Percentiles rank a stretch among this genome's conserved stretches.
phyloP scores from a whole-genome alignment of 2,797 vertebrate species.

The Malacoctenus gilli region DNA sequence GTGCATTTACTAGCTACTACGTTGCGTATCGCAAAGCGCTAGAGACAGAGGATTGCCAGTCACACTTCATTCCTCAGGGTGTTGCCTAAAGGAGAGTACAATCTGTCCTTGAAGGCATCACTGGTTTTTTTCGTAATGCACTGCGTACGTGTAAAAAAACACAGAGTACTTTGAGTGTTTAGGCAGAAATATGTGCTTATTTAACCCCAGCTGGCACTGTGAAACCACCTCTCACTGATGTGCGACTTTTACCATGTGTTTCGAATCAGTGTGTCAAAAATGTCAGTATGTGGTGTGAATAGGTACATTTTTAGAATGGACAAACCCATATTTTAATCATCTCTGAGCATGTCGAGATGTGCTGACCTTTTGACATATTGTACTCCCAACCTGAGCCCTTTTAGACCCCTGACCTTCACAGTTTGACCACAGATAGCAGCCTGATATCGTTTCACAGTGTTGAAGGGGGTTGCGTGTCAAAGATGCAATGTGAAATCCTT shows the following conservation, averaged over 20 bases:
- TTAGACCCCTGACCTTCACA: neutral
- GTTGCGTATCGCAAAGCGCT: too few species aligned
- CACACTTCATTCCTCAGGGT: too few species aligned
- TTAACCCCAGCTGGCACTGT: constrained; percentile 33
- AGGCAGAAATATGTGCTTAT: constrained; percentile 53
- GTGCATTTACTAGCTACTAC: too few species aligned
- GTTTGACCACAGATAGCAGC: too few species aligned
- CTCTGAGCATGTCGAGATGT: neutral
- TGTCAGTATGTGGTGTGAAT: constrained; percentile 20
- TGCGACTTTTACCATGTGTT: constrained; percentile 51
- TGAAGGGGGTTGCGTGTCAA: neutral
- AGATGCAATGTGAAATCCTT: constrained; percentile 1
- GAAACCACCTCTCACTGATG: constrained; percentile 52
- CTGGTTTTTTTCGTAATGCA: constrained; percentile 7
- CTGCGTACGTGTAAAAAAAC: neutral
- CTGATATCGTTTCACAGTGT: too few species aligned
- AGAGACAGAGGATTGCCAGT: too few species aligned
- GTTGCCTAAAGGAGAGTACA: constrained; percentile 9
- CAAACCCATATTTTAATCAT: neutral
- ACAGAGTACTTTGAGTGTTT: constrained; percentile 22
- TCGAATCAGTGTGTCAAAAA: constrained; percentile 48
- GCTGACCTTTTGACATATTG: neutral
- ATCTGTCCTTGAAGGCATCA: neutral
- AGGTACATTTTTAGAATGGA: constrained; percentile 13
- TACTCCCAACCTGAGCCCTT: constrained; percentile 1